phyloP scores from a whole-genome alignment of 2,888 invertebrate species.

The Chalcis sispes region DNA sequence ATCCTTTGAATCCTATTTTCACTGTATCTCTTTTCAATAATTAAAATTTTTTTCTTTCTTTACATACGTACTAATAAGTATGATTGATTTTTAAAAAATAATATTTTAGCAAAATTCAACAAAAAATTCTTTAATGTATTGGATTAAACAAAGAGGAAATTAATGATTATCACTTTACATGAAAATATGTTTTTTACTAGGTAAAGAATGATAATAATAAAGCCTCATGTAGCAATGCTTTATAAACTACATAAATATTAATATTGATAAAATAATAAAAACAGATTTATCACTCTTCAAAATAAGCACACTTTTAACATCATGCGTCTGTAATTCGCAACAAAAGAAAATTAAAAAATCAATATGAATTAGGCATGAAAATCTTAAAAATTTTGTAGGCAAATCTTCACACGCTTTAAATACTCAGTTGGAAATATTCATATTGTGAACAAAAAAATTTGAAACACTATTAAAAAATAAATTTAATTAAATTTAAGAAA shows the following conservation, averaged over 20 bases:
- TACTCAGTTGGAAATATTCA: conserved; percentile 53
- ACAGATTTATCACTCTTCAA: conserved; percentile 21
- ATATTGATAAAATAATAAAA: conserved; percentile 34
- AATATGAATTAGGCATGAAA: conserved; percentile 51
- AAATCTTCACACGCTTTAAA: conserved; percentile 52
- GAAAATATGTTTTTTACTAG: too few relatives aligned
- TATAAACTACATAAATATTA: conserved; percentile 41
- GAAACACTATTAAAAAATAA: conserved; percentile 5
- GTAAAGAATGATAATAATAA: background rate
- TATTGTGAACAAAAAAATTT: background rate
- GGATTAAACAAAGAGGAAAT: too few relatives aligned
- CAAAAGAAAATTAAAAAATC: conserved; percentile 48
- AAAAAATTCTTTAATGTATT: too few relatives aligned
- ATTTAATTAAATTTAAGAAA: background rate
- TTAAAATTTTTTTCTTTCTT: too few relatives aligned
- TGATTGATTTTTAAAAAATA: too few relatives aligned
- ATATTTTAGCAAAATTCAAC: too few relatives aligned
- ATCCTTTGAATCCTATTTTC: too few relatives aligned
- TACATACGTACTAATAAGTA: too few relatives aligned
- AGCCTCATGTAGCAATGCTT: conserved; percentile 30
- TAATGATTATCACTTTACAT: too few relatives aligned
- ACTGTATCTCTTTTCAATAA: too few relatives aligned
- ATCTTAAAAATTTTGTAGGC: conserved; percentile 54
- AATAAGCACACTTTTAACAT: conserved; percentile 55
- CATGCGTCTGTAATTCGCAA: conserved; percentile 51